These are phyloP conservation scores for Mormyrus hasselquistii DNA, from an alignment of 2,797 vertebrate species.

Conservation along the genomic window DNA sequence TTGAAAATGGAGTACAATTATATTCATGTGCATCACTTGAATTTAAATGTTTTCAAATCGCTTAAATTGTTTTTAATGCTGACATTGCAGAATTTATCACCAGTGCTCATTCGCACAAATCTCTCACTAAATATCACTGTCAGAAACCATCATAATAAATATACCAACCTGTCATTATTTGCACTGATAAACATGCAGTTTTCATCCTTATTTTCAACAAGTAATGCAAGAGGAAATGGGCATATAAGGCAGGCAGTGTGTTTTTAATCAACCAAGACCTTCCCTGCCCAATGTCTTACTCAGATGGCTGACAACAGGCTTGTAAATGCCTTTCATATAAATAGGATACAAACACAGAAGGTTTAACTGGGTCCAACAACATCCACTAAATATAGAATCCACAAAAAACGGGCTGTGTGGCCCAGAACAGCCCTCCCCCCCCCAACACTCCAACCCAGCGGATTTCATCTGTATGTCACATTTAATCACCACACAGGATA, in stretches of 20 bases:
- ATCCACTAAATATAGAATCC: background rate
- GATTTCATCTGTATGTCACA: background rate
- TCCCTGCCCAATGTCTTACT: background rate
- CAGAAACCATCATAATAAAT: background rate
- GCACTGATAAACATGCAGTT: background rate
- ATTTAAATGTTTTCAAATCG: background rate
- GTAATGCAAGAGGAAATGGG: background rate
- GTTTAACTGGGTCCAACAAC: background rate
- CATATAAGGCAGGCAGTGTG: background rate
- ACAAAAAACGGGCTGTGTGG: background rate
- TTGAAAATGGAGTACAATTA: background rate
- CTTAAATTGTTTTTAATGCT: background rate
- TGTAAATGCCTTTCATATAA: background rate
- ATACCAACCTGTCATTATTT: background rate
- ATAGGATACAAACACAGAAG: background rate
- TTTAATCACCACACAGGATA: background rate
- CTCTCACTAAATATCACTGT: background rate
- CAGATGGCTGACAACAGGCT: background rate
- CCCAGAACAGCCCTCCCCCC: background rate
- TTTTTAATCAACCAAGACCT: background rate
- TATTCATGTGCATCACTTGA: background rate
- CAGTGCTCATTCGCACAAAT: background rate
- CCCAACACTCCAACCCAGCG: background rate
- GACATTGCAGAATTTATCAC: too few relatives aligned
- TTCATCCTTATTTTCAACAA: background rate